Percentiles rank a stretch among this genome's conserved stretches.
phyloP scores from a whole-genome alignment of 37 sponge, comb jelly and placozoan genomes.

The Oopsacas minuta region DNA sequence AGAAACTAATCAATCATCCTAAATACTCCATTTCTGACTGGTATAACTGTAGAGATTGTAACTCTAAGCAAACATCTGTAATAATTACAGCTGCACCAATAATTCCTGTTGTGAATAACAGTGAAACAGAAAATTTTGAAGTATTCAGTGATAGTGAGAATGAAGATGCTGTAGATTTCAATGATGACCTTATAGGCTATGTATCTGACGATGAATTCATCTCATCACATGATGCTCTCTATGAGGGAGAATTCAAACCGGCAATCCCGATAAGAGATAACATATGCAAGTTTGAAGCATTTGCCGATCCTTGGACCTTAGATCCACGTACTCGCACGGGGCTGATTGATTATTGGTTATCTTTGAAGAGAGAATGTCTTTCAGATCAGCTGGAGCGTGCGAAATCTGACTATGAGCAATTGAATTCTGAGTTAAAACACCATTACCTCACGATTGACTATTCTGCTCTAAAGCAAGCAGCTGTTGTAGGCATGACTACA shows the following conservation, averaged over 20 bases:
- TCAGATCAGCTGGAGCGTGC: neutral
- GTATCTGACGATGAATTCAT: neutral
- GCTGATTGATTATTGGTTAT: neutral
- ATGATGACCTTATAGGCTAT: neutral
- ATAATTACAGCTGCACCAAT: neutral
- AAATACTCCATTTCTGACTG: neutral
- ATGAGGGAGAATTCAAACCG: neutral
- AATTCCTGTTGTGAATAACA: neutral
- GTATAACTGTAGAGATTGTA: neutral
- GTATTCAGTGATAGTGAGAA: neutral
- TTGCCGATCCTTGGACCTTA: neutral
- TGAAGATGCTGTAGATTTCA: conserved; percentile 12
- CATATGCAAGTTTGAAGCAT: neutral
- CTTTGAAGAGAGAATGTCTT: neutral
- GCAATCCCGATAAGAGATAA: neutral
- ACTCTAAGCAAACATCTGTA: neutral
- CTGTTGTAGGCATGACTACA: conserved; percentile 37
- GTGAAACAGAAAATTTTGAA: neutral
- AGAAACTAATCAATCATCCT: neutral
- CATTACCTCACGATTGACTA: neutral
- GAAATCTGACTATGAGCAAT: neutral
- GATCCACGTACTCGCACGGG: neutral
- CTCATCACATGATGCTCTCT: neutral
- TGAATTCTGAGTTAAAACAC: neutral
- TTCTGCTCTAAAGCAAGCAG: conserved; percentile 19